These are phyloP conservation scores for Hafferia zeledoni DNA, from an alignment of 2,797 vertebrate species.

Conservation along the genomic window DNA sequence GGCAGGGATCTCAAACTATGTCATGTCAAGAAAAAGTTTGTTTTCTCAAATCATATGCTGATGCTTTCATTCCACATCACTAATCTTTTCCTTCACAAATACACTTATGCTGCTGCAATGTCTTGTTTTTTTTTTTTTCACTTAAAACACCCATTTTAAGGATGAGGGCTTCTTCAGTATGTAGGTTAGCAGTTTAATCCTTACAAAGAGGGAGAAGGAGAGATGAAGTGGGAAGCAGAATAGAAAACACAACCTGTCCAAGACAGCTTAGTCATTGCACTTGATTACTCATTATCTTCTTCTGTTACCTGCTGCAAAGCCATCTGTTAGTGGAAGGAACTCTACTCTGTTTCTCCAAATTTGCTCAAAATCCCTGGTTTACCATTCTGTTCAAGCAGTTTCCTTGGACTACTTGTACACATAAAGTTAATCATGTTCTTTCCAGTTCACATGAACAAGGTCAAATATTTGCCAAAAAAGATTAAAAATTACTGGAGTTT, in stretches of 20 bases:
- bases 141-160: background rate
- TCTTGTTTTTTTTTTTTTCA: background rate
- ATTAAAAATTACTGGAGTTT: background rate
- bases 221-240: background rate
- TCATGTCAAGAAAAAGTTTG: background rate
- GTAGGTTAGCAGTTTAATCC: slow-evolving; percentile 2
- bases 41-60: background rate
- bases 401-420: background rate
- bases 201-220: background rate
- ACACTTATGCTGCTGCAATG: background rate
- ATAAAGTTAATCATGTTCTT: background rate
- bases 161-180: background rate
- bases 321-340: slow-evolving; percentile 52
- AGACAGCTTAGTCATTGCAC: slow-evolving; percentile 54
- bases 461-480: background rate
- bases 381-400: background rate
- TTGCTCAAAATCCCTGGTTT: slow-evolving; percentile 19
- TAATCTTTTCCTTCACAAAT: background rate
- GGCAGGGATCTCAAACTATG: background rate
- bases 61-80: background rate
- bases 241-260: slow-evolving; percentile 38
- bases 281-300: slow-evolving; percentile 61
- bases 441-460: background rate
- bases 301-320: slow-evolving; percentile 65
- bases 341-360: slow-evolving; percentile 6